Percentiles rank a stretch among this genome's conserved stretches.
Conservation (phyloP, 2,888 invertebrate species). For the Dynastes maya region DNA sequence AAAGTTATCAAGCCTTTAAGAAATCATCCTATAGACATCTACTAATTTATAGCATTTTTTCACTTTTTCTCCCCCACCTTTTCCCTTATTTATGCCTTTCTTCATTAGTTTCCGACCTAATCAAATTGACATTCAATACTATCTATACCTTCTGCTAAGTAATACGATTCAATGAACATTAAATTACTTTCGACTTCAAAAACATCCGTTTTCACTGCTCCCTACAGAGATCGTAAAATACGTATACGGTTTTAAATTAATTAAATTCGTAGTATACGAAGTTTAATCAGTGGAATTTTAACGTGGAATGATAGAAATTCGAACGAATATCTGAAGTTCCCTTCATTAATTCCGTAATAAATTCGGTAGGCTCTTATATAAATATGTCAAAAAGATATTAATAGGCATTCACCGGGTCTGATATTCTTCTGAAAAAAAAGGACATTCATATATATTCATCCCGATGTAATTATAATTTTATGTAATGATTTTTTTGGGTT, state of each 20-base stretch:
- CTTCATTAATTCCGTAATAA: neutral
- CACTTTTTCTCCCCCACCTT: no score
- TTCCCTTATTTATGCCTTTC: no score
- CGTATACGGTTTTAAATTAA: neutral
- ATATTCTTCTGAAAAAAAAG: neutral
- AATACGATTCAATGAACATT: neutral
- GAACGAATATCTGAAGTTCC: neutral
- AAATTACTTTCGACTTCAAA: neutral
- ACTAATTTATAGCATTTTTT: no score
- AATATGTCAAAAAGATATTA: neutral
- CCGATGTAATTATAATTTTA: no score
- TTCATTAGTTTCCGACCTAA: no score
- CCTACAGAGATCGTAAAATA: neutral
- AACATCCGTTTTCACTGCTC: neutral
- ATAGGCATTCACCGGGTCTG: neutral
- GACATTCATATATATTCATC: no score
- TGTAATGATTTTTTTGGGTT: no score
- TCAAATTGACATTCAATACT: no score
- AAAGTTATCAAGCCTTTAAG: no score
- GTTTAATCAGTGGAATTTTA: slow-evolving; percentile 5
- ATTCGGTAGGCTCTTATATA: neutral
- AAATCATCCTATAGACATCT: no score
- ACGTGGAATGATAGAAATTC: neutral
- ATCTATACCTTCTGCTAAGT: no score
- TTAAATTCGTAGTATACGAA: slow-evolving; percentile 2